A percentile compares a stretch with the other conserved stretches of the same genome.
Evolutionary conservation across 2,797 vertebrate genomes (phyloP).

Genomic region (Hipposideros larvatus): DNA sequence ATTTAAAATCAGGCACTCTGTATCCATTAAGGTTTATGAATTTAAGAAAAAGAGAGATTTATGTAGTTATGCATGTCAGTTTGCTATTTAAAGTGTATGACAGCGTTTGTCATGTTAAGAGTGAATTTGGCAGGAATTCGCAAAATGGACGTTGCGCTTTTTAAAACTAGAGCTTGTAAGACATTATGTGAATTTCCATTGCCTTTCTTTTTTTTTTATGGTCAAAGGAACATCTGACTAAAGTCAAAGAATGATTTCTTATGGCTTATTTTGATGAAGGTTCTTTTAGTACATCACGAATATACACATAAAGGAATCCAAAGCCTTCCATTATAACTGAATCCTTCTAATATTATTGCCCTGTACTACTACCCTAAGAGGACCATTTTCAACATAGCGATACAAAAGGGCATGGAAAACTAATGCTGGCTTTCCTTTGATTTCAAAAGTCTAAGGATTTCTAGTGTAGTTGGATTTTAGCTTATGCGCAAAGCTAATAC

Average conservation of each 20-base stretch:
- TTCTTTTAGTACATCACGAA: conserved; percentile 41
- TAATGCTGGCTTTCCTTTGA: conserved; percentile 40
- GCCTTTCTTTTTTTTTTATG: conserved; percentile 43
- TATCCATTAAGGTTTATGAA: conserved; percentile 82
- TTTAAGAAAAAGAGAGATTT: conserved; percentile 80
- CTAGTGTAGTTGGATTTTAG: conserved; percentile 24
- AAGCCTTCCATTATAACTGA: conserved; percentile 45
- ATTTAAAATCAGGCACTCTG: conserved; percentile 84
- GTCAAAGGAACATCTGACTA: conserved; percentile 43
- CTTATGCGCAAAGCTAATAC: conserved; percentile 39
- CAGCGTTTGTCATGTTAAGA: conserved; percentile 74
- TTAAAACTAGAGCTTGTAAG: conserved; percentile 73
- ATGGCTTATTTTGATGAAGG: conserved; percentile 43
- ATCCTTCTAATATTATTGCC: neutral
- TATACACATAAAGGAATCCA: conserved; percentile 14
- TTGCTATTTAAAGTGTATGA: conserved; percentile 81
- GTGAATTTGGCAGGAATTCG: conserved; percentile 77
- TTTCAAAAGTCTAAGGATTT: conserved; percentile 56
- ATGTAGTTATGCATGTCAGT: conserved; percentile 84
- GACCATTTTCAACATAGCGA: conserved; percentile 14
- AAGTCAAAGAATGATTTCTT: conserved; percentile 52
- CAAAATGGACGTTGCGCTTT: conserved; percentile 75
- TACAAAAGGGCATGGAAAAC: conserved; percentile 11
- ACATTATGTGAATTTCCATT: conserved; percentile 74
- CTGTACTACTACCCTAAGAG: neutral